Percentiles rank a stretch among this genome's conserved stretches.
Evolutionary conservation across 2,797 vertebrate species (phyloP).

Genomic region (Anniella stebbinsi): DNA sequence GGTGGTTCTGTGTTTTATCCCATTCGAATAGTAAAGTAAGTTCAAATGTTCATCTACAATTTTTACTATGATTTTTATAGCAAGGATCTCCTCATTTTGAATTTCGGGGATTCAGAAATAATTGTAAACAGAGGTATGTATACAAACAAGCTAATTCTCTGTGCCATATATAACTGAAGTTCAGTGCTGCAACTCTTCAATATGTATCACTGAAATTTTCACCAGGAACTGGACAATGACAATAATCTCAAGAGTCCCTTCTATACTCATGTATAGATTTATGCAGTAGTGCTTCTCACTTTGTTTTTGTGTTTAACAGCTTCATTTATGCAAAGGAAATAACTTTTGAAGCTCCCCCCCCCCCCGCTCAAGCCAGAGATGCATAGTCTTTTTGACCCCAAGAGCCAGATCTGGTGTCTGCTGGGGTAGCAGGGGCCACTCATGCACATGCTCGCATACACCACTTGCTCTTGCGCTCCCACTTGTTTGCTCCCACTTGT

Average conservation of each 20-base stretch:
- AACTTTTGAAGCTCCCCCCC: neutral
- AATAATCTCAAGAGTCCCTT: neutral
- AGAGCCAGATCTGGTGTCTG: too few relatives aligned
- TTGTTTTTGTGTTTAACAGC: neutral
- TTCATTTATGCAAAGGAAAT: neutral
- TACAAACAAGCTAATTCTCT: neutral
- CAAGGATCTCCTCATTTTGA: neutral
- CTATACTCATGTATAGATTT: neutral
- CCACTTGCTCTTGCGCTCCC: too few relatives aligned
- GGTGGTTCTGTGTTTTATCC: slow-evolving; percentile 53
- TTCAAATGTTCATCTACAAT: slow-evolving; percentile 35
- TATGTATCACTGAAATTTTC: neutral
- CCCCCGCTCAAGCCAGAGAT: neutral
- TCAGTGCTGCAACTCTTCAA: neutral
- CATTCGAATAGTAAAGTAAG: slow-evolving; percentile 77
- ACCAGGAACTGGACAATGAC: neutral
- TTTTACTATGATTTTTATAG: neutral
- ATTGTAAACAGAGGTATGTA: neutral
- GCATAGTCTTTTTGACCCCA: too few relatives aligned
- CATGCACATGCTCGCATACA: too few relatives aligned
- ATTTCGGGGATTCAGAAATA: slow-evolving; percentile 6
- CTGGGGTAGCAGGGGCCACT: too few relatives aligned
- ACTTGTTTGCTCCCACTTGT: too few relatives aligned
- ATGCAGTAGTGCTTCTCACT: neutral
- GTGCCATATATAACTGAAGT: neutral